phyloP scores from a whole-genome alignment of 2,113 vertebrate genomes.

The Pteropus alecto region DNA sequence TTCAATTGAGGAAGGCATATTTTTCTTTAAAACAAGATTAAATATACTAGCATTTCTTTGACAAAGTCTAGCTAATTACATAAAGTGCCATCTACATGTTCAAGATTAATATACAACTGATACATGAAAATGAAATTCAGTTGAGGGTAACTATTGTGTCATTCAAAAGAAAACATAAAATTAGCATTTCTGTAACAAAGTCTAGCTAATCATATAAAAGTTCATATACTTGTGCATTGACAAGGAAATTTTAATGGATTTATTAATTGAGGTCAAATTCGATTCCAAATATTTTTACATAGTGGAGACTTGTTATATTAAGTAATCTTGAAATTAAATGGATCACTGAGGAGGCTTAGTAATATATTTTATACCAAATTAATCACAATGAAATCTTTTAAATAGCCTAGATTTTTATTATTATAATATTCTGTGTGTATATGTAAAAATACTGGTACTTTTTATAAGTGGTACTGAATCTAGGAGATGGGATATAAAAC shows the following conservation, averaged over 20 bases:
- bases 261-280: conserved; percentile 28
- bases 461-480: neutral
- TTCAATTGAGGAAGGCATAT: neutral
- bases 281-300: conserved; percentile 48
- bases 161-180: conserved; percentile 44
- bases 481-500: neutral
- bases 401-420: conserved; percentile 36
- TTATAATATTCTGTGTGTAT: conserved; percentile 15
- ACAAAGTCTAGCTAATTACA: conserved; percentile 3
- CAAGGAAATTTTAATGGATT: conserved; percentile 23
- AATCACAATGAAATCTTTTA: conserved; percentile 42
- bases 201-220: conserved; percentile 1
- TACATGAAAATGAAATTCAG: conserved; percentile 34
- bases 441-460: neutral
- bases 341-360: conserved; percentile 29
- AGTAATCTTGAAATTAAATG: conserved; percentile 44
- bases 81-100: neutral
- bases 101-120: conserved; percentile 26
- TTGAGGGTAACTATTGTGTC: neutral
- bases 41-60: conserved; percentile 18
- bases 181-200: neutral
- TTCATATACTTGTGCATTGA: neutral
- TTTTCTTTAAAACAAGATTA: conserved; percentile 41
- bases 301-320: conserved; percentile 16
- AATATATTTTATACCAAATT: conserved; percentile 45